Conservation (phyloP, 2,888 invertebrate genomes). For the Epicampocera succincta region DNA sequence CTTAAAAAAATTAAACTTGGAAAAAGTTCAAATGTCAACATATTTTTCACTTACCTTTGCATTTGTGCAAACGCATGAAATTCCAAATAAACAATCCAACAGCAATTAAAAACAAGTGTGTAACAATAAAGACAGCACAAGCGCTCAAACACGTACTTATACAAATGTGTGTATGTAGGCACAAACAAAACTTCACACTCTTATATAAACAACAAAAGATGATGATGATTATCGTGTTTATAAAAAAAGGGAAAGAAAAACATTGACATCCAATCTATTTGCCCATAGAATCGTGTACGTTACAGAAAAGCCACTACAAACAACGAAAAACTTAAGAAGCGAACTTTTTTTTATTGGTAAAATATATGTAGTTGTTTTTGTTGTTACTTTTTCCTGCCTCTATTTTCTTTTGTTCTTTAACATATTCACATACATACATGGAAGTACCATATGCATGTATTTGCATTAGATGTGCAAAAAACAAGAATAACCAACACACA, state of each 20-base stretch:
- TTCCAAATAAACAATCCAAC: conserved; percentile 51
- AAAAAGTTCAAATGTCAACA: conserved; percentile 68
- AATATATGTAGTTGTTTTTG: conserved; percentile 39
- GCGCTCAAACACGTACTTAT: neutral
- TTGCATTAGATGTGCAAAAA: neutral
- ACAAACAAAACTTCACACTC: conserved; percentile 13
- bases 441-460: too few relatives aligned
- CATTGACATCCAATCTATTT: conserved; percentile 2
- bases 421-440: neutral
- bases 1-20: conserved; percentile 16
- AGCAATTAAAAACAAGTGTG: conserved; percentile 47
- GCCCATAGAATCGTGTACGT: conserved; percentile 18
- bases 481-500: neutral
- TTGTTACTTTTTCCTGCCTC: neutral
- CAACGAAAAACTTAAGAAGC: conserved; percentile 60
- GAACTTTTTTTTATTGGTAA: conserved; percentile 51
- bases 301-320: conserved; percentile 14
- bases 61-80: conserved; percentile 64
- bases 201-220: conserved; percentile 8
- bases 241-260: neutral
- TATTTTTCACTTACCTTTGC: conserved; percentile 55
- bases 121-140: conserved; percentile 21
- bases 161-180: neutral
- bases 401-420: conserved; percentile 6
- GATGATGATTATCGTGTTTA: neutral